These are phyloP conservation scores for Automeris io DNA, from an alignment of 2,888 invertebrate species.

Conservation along the genomic window DNA sequence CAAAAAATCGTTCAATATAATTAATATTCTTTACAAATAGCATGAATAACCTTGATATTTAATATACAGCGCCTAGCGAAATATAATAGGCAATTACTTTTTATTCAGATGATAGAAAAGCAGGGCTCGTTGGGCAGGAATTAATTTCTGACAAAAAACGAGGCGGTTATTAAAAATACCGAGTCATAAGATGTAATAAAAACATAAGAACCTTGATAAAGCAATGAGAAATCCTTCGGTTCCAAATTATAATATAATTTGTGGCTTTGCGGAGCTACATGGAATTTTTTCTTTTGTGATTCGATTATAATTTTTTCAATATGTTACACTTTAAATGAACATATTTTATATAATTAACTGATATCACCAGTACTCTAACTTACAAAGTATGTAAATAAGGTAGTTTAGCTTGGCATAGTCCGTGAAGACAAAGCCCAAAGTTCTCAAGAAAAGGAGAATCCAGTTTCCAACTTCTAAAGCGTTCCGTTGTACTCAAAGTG, in stretches of 20 bases:
- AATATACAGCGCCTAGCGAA: slow-evolving; percentile 3
- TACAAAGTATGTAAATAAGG: no score
- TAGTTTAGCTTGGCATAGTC: no score
- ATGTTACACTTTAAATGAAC: no score
- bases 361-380: no score
- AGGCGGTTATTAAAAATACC: slow-evolving; percentile 33
- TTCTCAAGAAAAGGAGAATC: neutral
- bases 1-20: no score
- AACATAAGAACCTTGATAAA: slow-evolving; percentile 1
- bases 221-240: neutral
- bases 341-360: no score
- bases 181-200: slow-evolving; percentile 5
- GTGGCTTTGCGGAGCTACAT: no score
- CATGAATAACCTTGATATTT: neutral
- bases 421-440: no score
- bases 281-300: no score
- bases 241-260: neutral
- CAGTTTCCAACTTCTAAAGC: neutral
- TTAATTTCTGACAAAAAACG: slow-evolving; percentile 31
- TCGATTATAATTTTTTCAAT: no score
- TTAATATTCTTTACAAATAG: no score
- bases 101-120: slow-evolving; percentile 8
- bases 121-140: slow-evolving; percentile 17
- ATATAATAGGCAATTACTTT: slow-evolving; percentile 9
- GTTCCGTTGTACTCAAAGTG: slow-evolving; percentile 20